Percentiles rank a stretch among this genome's conserved stretches.
phyloP scores from a whole-genome alignment of 2,888 invertebrate genomes.

The Macrosoma leucophasiata region DNA sequence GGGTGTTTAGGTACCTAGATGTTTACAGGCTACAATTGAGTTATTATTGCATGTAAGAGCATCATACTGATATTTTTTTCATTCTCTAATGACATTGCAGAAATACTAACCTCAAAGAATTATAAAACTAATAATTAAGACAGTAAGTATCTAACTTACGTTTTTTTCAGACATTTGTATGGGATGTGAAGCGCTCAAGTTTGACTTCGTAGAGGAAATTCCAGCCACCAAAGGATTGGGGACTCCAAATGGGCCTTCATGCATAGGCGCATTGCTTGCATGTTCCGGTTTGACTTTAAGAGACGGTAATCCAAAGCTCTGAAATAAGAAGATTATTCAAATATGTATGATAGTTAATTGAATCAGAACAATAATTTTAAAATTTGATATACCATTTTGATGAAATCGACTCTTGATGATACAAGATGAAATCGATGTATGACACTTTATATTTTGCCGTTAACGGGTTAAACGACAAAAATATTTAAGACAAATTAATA shows the following conservation, averaged over 20 bases:
- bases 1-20: too few relatives aligned
- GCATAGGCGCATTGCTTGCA: constrained; percentile 51
- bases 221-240: constrained; percentile 79
- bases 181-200: constrained; percentile 77
- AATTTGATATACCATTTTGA: too few relatives aligned
- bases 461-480: too few relatives aligned
- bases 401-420: too few relatives aligned
- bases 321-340: too few relatives aligned
- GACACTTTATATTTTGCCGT: too few relatives aligned
- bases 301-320: constrained; percentile 81
- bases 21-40: too few relatives aligned
- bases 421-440: too few relatives aligned
- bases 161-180: constrained; percentile 80
- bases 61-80: constrained; percentile 1
- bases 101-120: not conserved
- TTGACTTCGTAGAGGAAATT: constrained; percentile 66
- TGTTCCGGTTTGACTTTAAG: constrained; percentile 74
- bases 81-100: not conserved
- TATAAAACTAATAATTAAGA: not conserved
- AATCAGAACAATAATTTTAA: too few relatives aligned
- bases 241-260: constrained; percentile 78
- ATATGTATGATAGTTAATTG: too few relatives aligned
- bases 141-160: constrained; percentile 59
- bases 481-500: too few relatives aligned
- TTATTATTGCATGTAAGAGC: too few relatives aligned